phyloP scores from a whole-genome alignment of 2,888 invertebrate genomes.

The Drosophila glabriapex region DNA sequence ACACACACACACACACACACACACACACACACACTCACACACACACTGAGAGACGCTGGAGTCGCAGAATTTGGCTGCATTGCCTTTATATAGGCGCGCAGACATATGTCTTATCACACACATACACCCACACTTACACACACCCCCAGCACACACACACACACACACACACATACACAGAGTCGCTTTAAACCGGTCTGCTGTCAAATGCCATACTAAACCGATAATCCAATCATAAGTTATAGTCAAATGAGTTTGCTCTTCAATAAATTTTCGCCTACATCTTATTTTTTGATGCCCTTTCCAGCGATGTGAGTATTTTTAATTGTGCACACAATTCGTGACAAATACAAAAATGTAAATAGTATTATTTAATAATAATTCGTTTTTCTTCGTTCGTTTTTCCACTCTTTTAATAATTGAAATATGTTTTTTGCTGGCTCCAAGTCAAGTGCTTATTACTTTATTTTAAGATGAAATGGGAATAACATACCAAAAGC shows the following conservation, averaged over 20 bases:
- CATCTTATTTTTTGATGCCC: slow-evolving; percentile 40
- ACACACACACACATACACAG: slow-evolving; percentile 16
- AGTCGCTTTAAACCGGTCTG: slow-evolving; percentile 29
- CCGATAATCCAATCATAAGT: slow-evolving; percentile 82
- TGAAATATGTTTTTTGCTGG: background rate
- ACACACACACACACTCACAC: slow-evolving; percentile 9
- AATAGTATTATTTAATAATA: background rate
- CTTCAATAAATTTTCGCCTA: slow-evolving; percentile 75
- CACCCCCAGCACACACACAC: slow-evolving; percentile 33
- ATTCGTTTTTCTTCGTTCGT: no score
- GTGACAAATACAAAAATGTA: background rate
- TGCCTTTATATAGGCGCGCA: slow-evolving; percentile 75
- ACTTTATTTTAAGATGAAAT: background rate
- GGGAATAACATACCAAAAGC: background rate
- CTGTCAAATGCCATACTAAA: slow-evolving; percentile 82
- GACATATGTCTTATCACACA: slow-evolving; percentile 76
- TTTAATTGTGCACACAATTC: background rate
- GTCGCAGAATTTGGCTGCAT: slow-evolving; percentile 40
- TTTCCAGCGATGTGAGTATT: background rate
- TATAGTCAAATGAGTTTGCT: slow-evolving; percentile 81
- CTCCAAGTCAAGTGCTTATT: background rate
- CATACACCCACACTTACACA: slow-evolving; percentile 31
- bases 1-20: slow-evolving; percentile 28
- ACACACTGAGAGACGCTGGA: slow-evolving; percentile 2
- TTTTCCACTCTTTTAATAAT: background rate